These are phyloP conservation scores for Camponotus fellah DNA, from an alignment of 2,888 invertebrate species.

Conservation along the genomic window DNA sequence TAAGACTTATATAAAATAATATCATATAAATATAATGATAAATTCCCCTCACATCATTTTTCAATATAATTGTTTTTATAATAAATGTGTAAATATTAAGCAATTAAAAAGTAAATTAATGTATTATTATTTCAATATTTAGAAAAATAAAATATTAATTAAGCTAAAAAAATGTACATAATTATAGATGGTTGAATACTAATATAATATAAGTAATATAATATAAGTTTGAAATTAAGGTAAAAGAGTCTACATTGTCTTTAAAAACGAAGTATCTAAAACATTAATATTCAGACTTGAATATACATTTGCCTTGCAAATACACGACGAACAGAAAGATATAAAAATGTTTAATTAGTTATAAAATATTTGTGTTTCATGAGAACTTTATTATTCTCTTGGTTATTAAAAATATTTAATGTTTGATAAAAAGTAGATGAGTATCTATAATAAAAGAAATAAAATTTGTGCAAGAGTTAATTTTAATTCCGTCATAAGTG, in stretches of 20 bases:
- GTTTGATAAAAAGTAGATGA: not conserved
- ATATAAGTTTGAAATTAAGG: not conserved
- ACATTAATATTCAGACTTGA: not conserved
- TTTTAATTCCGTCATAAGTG: not conserved
- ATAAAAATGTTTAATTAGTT: constrained; percentile 1
- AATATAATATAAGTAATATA: not conserved
- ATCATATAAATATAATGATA: not conserved
- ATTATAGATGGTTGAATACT: not conserved
- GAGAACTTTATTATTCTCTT: not conserved
- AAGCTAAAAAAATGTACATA: not conserved
- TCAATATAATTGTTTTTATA: not conserved
- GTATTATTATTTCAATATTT: constrained; percentile 15
- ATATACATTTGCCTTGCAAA: not conserved
- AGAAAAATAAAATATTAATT: constrained; percentile 16
- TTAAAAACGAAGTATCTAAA: not conserved
- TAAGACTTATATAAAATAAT: not conserved
- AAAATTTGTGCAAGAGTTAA: not conserved
- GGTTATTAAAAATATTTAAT: constrained; percentile 1
- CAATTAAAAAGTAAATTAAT: not conserved
- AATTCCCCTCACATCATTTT: not conserved
- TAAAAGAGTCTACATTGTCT: constrained; percentile 8
- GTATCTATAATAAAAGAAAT: not conserved
- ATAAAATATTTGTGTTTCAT: not conserved
- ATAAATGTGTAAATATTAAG: not conserved
- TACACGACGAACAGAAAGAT: not conserved